Evolutionary conservation across 2,888 invertebrate species (phyloP), one percentile per base, ranked within the genome.

Genomic region (Muschampia plurimacula): DNA sequence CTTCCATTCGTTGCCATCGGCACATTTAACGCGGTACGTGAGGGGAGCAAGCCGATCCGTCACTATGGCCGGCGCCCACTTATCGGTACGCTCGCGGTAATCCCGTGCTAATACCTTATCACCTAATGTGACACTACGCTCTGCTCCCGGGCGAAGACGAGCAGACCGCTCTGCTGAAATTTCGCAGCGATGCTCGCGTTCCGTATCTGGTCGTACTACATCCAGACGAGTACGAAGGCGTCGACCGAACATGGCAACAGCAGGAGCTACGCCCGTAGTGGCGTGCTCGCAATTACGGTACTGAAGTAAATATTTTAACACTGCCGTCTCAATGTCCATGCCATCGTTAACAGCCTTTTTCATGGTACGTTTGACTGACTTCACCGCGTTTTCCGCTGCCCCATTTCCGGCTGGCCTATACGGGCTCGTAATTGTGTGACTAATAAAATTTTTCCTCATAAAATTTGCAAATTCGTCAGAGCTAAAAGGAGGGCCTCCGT

Each of bases 401-500:
- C 72, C 76, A 46, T 80, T 80, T 1, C 77, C 75, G 8, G 74
- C 66, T 0, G 80, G 80, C 22, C 76, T 73, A 44, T 80, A 79
- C 1, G 82, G 78, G 4, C 73, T 44, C 13, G 68, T 63, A 13
- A 55, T 63, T 3, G 63, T 52, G 32, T 63, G 69, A 15, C 15
- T 52, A 32, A 69, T 69, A 57, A 57, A 60, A 74, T 80, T 80
- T 44, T 69, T 70, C 4, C 36, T 22, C 59, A 72, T 74, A 67
- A 75, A 81, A 32, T 39, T 12, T 49, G 74, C 74, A 49, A 77
- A 79, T 39, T 80, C 78, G 1, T 28, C n/a, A 2, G 75, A 75
- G 5, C 67, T 49, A 66, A 81, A 83, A 7, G 80, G 81, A 49
- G 80, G 79, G 1, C 80, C 81, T 10, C 79, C 77, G 60, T 81